Base-by-base conservation (phyloP, 2,888 invertebrate genomes). In the Eretmocerus hayati region DNA sequence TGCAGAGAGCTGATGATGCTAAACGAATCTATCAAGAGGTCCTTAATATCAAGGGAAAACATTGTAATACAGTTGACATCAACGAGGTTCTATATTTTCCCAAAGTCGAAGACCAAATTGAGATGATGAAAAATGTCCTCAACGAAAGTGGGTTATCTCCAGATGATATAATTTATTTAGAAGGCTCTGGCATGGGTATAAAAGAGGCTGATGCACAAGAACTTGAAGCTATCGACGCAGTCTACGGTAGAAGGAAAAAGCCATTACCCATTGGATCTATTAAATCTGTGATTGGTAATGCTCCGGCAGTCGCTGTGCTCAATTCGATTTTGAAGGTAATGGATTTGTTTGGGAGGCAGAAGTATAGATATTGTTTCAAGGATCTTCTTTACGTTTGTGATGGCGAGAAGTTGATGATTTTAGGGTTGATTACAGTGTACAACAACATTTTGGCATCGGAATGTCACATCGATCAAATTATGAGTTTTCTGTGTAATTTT, bases 141-240 rank as follows among this genome's bases (percentile, higher is more conserved):
- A 23, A 57, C 0, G 48, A 57, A 2, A 50, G 55, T 40, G 46
- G 46, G 5, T 20, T 62, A 20, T 20, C 23, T 4, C 57, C 59
- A 5, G 44, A 42, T 31, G 49, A 56, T 8, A 37, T 62, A 5
- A 39, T 46, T 1, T 62, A 52, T 23, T 11, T 62, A 1, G 62
- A 62, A 11, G 59, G 58, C 18, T 63, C 81, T 64, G 81, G 81
- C 16, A 80, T 79, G 19, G 81, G 81, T 43, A 77, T 78, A 4
- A 78, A 67, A 21, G 73, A 76, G 19, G 77, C 79, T 11, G 58
- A 59, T 44, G 41, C 52, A 2, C 35, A 46, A 11, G 62, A 61
- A 32, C 32, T 55, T 1, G 36, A 52, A 16, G 57, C 61, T 4
- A 57, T 60, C 4, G 59, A 58, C 11, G 19, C 20, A 1, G 54